Base-by-base conservation (phyloP, 2,797 vertebrate genomes). In the Sebastolobus altivelis region DNA sequence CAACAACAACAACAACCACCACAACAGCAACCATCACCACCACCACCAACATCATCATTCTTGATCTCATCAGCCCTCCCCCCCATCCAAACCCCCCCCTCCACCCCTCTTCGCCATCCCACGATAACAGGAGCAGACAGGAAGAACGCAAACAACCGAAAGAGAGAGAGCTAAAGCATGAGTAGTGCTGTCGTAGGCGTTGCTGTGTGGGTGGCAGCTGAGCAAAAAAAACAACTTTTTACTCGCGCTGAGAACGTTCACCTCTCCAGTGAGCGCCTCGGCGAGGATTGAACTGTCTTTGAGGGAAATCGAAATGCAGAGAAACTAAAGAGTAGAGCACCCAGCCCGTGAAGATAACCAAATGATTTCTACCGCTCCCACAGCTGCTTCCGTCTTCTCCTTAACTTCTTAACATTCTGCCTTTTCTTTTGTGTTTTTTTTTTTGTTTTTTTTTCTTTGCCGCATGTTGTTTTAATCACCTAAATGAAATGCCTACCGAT, bases 401-500 rank as follows among this genome's bases (percentile, higher is more conserved):
- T 85, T 77, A 55, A 91, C 90, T 91, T 92, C 89, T 83, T 89
- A 93, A 91, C 92, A 95, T 94, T 94, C 93, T 89, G 88, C 89
- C 87, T 18, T 37, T 22, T 92, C 27, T 79, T 83, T 69, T 70
- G 55, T 65, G 4, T 78, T 14, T 65, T 63, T 40, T 31, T 40
- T 40, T 12, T 35, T n/a, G n/a, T n/a, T 68, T 65, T 92, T 81
- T 80, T 89, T 80, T 37, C 75, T 94, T 92, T 93, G 90, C 88
- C 81, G 91, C 93, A 94, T 96, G 95, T 94, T 94, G 91, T 95
- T 96, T 94, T 95, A 94, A 93, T 94, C 94, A 93, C 91, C 82
- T 92, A 87, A 92, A 90, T 95, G 93, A 95, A 95, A 96, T 93
- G 95, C 94, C 96, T 95, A 96, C 93, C 96, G 92, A 96, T 96